Evolutionary conservation across 2,113 vertebrate genomes (phyloP).

Genomic region (Myotis davidii): DNA sequence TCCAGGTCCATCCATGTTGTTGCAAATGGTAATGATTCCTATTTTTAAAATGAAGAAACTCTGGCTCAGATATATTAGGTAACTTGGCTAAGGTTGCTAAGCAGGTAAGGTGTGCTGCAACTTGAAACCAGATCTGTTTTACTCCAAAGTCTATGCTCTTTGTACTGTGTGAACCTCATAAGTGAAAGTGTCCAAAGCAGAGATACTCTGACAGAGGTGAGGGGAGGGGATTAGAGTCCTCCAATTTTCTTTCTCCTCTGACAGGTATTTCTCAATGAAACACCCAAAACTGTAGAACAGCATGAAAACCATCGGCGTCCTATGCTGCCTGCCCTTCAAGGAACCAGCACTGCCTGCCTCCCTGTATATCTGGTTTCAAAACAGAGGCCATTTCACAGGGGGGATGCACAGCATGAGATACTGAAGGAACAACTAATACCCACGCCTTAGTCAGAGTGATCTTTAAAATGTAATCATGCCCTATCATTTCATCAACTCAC

Average conservation of each 20-base stretch:
- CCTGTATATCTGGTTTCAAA: background rate
- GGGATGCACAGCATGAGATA: background rate
- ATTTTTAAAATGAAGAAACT: constrained; percentile 10
- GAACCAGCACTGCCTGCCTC: background rate
- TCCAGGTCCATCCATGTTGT: no score
- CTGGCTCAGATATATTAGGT: background rate
- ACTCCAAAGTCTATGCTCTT: background rate
- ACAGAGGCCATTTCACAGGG: background rate
- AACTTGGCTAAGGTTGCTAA: background rate
- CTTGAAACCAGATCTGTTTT: background rate
- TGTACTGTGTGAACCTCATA: background rate
- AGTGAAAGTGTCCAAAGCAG: background rate
- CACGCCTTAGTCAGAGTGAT: background rate
- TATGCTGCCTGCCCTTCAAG: background rate
- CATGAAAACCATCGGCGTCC: background rate
- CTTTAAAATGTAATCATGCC: background rate
- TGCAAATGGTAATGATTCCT: background rate
- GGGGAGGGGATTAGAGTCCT: background rate
- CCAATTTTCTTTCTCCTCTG: background rate
- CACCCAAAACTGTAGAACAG: background rate
- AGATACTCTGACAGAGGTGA: background rate
- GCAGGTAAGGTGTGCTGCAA: background rate
- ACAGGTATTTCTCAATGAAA: background rate
- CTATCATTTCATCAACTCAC: background rate
- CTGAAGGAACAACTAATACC: background rate